Evolutionary conservation across 2,113 vertebrate genomes (phyloP).

Genomic region (Cyanoliseus patagonus): DNA sequence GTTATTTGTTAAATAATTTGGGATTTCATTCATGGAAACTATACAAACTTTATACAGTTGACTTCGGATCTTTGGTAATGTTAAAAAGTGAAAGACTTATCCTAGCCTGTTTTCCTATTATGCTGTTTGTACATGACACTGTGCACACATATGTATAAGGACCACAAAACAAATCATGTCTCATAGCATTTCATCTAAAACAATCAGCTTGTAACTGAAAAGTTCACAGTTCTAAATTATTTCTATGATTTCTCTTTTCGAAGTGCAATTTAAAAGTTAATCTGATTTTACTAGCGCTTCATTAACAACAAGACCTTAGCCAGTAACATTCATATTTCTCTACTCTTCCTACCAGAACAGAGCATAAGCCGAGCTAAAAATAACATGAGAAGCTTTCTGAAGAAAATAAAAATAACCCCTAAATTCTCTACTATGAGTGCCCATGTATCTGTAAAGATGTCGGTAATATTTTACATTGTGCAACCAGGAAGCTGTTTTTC

Average conservation of each 20-base stretch:
- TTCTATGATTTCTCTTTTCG: background rate
- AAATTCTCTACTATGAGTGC: background rate
- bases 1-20: background rate
- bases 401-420: background rate
- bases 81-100: background rate
- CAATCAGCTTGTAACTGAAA: background rate
- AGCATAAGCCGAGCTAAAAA: slow-evolving; percentile 19
- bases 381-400: background rate
- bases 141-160: background rate
- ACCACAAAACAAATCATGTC: background rate
- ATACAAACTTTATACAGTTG: background rate
- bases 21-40: background rate
- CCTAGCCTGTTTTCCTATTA: background rate
- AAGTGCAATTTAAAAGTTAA: background rate
- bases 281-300: background rate
- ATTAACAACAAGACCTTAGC: background rate
- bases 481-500: slow-evolving; percentile 18
- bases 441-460: background rate
- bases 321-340: background rate
- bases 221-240: background rate
- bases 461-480: background rate
- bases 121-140: background rate
- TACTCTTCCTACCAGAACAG: background rate
- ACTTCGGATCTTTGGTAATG: background rate
- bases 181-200: background rate